phyloP scores from a whole-genome alignment of 2,113 vertebrate species.

The Larimichthys crocea region DNA sequence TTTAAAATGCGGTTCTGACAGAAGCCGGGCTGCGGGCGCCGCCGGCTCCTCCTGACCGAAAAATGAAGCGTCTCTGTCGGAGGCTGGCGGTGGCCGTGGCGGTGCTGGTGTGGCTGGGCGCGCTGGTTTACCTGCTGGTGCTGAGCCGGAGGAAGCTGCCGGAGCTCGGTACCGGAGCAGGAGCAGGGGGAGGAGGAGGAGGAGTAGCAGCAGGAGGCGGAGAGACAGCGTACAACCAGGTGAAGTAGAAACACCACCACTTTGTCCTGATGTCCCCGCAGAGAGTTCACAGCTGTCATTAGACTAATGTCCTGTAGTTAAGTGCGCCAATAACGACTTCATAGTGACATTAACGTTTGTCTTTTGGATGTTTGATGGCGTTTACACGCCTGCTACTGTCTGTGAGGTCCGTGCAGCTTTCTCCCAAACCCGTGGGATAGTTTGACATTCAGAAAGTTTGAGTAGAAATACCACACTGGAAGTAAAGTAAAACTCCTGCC shows the following conservation, averaged over 20 bases:
- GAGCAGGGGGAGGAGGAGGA: background rate
- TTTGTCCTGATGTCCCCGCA: background rate
- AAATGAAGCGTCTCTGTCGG: slow-evolving; percentile 79
- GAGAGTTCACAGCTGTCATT: slow-evolving; percentile 14
- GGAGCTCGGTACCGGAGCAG: slow-evolving; percentile 65
- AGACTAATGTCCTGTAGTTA: background rate
- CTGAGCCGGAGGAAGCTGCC: slow-evolving; percentile 77
- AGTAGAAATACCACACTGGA: too few relatives aligned
- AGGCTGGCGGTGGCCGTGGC: slow-evolving; percentile 76
- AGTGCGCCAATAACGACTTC: background rate
- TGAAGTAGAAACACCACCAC: slow-evolving; percentile 30
- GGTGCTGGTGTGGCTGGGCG: slow-evolving; percentile 81
- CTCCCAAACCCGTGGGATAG: background rate
- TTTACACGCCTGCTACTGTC: background rate
- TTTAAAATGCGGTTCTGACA: slow-evolving; percentile 60
- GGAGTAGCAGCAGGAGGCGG: slow-evolving; percentile 41
- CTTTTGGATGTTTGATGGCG: background rate
- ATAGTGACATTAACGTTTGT: background rate
- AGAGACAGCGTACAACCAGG: slow-evolving; percentile 62
- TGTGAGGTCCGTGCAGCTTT: background rate
- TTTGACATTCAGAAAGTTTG: background rate
- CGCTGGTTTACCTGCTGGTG: slow-evolving; percentile 81
- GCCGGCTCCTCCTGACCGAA: slow-evolving; percentile 67
- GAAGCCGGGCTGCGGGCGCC: slow-evolving; percentile 65
- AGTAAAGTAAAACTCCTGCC: too few relatives aligned